Evolutionary conservation across 2,888 invertebrate genomes (phyloP), one percentile per base, ranked within the genome.

Genomic region (Apodemia mormo): DNA sequence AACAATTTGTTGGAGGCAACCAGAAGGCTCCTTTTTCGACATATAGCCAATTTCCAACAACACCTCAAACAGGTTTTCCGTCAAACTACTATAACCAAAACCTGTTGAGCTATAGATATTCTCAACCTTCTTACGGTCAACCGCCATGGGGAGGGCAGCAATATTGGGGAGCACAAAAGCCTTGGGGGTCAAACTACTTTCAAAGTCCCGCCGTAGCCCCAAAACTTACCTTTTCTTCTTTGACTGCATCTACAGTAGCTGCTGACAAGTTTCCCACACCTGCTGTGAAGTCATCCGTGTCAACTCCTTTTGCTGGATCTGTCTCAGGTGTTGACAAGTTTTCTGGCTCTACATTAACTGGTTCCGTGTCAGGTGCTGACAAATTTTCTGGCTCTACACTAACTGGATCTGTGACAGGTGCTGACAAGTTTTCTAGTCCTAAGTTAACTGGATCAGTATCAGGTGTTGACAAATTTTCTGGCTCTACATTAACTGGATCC

Each of bases 151-250:
- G 61, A 61, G 22, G 2, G 30, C 61, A 61, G 6, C 61, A 61
- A 61, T 33, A 61, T 61, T 61, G 61, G 61, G 14, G 33, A 61
- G 14, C 61, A 7, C 61, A 61, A 61, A 30, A 61, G 29, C 29
- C 58, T 33, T 61, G 58, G 58, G 58, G 58, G 14, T 61, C 14
- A 12, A 61, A 61, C 14, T 45, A 61, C 45, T 43, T 64, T 61
- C 58, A 14, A 14, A 29, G 37, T 10, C 2, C 14, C 3, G 14
- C 22, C 45, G 12, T 33, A 30, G 43, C 33, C 45, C 66, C 52
- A 67, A 70, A 61, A 52, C 29, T 49, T 56, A 58, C 0, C 43
- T 45, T 67, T 40, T n/a, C 29, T 58, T 69, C 0, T 43, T 56
- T 64, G 30, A 29, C 29, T 52, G 30, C 61, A 64, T 52, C 64